Percentiles rank a stretch among this genome's conserved stretches.
phyloP scores from a whole-genome alignment of 2,113 vertebrate species.

The Delphinapterus leucas region DNA sequence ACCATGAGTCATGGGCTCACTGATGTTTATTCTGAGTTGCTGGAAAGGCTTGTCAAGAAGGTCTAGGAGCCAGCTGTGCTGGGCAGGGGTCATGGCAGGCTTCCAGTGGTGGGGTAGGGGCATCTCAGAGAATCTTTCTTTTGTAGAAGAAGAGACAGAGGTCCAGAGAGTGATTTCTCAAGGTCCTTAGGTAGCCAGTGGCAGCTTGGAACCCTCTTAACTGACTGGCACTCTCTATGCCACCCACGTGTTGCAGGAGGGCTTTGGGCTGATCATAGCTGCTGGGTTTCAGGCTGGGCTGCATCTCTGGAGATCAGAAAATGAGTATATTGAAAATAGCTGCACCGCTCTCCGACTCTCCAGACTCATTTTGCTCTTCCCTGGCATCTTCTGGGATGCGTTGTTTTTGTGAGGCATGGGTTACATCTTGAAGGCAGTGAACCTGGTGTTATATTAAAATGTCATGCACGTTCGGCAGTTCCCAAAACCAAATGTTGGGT shows the following conservation, averaged over 20 bases:
- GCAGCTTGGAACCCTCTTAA: not conserved
- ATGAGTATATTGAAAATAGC: not conserved
- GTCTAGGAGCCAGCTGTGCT: not conserved
- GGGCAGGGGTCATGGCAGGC: not conserved
- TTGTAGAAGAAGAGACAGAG: not conserved
- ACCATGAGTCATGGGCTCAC: fast-evolving
- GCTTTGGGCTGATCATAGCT: not conserved
- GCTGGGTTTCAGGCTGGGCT: not conserved
- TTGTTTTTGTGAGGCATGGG: constrained; percentile 35
- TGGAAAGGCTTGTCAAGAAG: not conserved
- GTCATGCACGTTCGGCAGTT: not conserved
- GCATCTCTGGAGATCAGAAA: not conserved
- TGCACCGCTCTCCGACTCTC: not conserved
- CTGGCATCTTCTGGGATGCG: constrained; percentile 37
- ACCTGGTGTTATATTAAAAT: not conserved
- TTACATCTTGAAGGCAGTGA: constrained; percentile 34
- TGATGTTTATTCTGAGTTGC: fast-evolving
- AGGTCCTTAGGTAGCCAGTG: not conserved
- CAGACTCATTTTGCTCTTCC: constrained; percentile 35
- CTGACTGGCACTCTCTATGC: not conserved
- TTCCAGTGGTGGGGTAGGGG: not conserved
- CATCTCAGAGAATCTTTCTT: not conserved
- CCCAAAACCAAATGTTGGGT: constrained; percentile 61
- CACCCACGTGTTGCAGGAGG: fast-evolving
- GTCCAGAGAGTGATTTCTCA: not conserved